Evolutionary conservation across 2,797 vertebrate genomes (phyloP), one percentile per base, ranked within the genome.

Genomic region (Leucoraja ocellata): DNA sequence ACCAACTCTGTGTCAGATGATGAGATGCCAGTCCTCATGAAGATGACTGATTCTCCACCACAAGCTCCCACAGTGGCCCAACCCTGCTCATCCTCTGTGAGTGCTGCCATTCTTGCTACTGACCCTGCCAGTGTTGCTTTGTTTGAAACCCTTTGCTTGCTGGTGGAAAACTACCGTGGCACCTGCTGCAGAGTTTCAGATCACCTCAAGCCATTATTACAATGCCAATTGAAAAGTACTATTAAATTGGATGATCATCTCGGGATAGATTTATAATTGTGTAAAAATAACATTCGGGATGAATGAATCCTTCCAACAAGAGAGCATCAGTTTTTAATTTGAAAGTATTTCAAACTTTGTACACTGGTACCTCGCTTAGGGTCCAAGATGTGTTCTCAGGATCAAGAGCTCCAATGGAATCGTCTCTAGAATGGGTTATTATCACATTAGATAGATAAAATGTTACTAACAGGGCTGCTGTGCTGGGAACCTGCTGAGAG

Each of bases 21-120:
- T 86, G 96, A 97, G 95, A 97, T 97, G 96, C 97, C 97, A 2
- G 96, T 97, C 95, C 96, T 96, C 93, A 96, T 96, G 94, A 96
- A 96, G 96, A 97, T 96, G 96, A 96, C 95, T 95, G 96, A 94
- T 94, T 97, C 96, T 94, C 96, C 96, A 94, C 95, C 96, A 2
- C 94, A 95, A 95, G 96, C 96, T 93, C 97, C 97, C 94, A 96
- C 96, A 95, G 95, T 94, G 95, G 96, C 95, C 96, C 95, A 95
- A 95, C 96, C 96, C 94, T 95, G 95, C 95, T 94, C 95, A 93
- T 97, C 97, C 95, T 96, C 96, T 97, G 97, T 98, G 96, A 98
- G 97, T 96, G 96, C 97, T 96, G 95, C 94, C 32, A 93, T 95
- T 94, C 95, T 95, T 95, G 95, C 95, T 93, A 95, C 95, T 95